These are phyloP conservation scores for Tribolium castaneum DNA, from an alignment of 1,140 invertebrate genomes.

Conservation along the genomic window DNA sequence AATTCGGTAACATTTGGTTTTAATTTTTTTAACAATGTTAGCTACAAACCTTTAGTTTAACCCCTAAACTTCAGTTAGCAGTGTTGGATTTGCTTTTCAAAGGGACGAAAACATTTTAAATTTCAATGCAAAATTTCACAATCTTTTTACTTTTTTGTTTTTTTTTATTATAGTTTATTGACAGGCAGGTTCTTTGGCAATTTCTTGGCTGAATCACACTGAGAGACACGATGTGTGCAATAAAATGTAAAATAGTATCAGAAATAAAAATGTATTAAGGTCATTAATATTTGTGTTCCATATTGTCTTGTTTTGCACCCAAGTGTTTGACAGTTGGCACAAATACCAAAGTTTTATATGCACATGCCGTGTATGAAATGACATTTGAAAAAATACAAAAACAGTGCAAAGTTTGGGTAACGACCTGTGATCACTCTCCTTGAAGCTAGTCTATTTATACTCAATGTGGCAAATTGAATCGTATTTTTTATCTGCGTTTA, in stretches of 20 bases:
- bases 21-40: no score
- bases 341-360: neutral
- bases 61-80: no score
- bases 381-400: neutral
- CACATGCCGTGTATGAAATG: neutral
- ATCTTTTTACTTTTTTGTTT: no score
- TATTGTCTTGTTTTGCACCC: neutral
- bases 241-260: neutral
- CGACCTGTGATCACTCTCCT: neutral
- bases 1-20: no score
- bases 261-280: neutral
- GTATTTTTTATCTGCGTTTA: conserved; percentile 40
- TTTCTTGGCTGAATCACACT: no score
- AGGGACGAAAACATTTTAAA: no score
- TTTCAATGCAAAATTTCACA: no score
- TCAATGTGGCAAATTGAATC: neutral
- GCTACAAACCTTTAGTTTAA: no score
- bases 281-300: neutral
- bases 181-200: no score
- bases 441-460: neutral
- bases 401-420: neutral
- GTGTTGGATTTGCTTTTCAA: no score
- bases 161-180: no score
- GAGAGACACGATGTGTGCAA: no score
- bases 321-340: neutral